phyloP scores from a whole-genome alignment of 2,113 vertebrate species.

The Holacanthus passer region DNA sequence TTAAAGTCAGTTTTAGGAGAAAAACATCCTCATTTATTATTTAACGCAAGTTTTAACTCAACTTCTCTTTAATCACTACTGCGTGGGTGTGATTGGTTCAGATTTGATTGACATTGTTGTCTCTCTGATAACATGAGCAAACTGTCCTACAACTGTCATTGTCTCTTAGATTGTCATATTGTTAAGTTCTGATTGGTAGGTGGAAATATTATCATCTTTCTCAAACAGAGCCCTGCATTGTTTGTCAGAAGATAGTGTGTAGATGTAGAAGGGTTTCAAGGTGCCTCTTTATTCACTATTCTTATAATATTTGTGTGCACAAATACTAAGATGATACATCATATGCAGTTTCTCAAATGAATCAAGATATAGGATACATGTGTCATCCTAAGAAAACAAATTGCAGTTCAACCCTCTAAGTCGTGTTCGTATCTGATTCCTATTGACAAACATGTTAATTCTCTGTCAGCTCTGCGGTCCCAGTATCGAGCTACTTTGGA shows the following conservation, averaged over 20 bases:
- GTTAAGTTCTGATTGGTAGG: not conserved
- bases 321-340: not conserved
- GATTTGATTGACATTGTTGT: not conserved
- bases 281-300: too few relatives aligned
- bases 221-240: not conserved
- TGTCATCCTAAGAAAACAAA: not conserved
- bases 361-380: not conserved
- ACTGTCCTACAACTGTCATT: not conserved
- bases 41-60: not conserved
- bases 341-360: not conserved
- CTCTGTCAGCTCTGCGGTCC: slow-evolving; percentile 28
- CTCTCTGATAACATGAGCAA: not conserved
- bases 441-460: slow-evolving; percentile 28
- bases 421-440: not conserved
- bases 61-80: not conserved
- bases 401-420: not conserved
- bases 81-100: not conserved
- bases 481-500: slow-evolving; percentile 5
- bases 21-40: not conserved
- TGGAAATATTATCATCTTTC: not conserved
- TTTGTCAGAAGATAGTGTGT: not conserved
- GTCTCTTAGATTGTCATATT: not conserved
- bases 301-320: not conserved
- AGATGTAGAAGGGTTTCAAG: not conserved
- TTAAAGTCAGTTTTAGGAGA: not conserved